A percentile compares a stretch with the other conserved stretches of the same genome.
phyloP scores from a whole-genome alignment of 1,140 invertebrate genomes.

The Radopholus similis region DNA sequence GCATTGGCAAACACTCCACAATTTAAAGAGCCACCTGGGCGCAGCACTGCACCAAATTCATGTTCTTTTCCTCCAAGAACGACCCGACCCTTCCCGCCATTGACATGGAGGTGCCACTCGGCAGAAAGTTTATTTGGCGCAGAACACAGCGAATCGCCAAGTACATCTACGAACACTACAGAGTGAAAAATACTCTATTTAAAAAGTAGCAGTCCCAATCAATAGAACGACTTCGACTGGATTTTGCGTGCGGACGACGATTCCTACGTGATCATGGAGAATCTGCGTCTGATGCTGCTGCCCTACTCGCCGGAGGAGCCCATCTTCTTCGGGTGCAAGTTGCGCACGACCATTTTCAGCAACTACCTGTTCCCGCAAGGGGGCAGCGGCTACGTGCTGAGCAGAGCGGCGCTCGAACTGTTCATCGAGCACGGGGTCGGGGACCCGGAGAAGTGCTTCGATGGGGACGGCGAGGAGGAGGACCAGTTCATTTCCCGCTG shows the following conservation, averaged over 20 bases:
- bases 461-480: conserved; percentile 73
- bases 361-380: conserved; percentile 76
- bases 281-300: conserved; percentile 43
- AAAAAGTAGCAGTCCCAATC: not conserved
- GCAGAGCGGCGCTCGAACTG: conserved; percentile 56
- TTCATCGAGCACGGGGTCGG: conserved; percentile 62
- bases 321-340: conserved; percentile 58
- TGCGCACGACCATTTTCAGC: conserved; percentile 20
- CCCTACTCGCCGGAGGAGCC: conserved; percentile 49
- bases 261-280: conserved; percentile 56
- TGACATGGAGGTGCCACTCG: conserved; percentile 71
- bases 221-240: conserved; percentile 57
- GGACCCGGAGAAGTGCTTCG: conserved; percentile 69
- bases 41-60: conserved; percentile 74
- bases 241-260: conserved; percentile 59
- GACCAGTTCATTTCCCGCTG: conserved; percentile 89
- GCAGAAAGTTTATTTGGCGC: conserved; percentile 78
- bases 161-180: conserved; percentile 62
- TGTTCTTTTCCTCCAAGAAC: conserved; percentile 37
- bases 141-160: conserved; percentile 89
- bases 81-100: conserved; percentile 58
- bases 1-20: too few relatives aligned
- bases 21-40: conserved; percentile 91
- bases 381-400: conserved; percentile 64
- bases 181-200: conserved; percentile 33